Percentiles rank a stretch among this genome's conserved stretches.
phyloP scores from a whole-genome alignment of 2,113 vertebrate genomes.

The Phocoena sinus region DNA sequence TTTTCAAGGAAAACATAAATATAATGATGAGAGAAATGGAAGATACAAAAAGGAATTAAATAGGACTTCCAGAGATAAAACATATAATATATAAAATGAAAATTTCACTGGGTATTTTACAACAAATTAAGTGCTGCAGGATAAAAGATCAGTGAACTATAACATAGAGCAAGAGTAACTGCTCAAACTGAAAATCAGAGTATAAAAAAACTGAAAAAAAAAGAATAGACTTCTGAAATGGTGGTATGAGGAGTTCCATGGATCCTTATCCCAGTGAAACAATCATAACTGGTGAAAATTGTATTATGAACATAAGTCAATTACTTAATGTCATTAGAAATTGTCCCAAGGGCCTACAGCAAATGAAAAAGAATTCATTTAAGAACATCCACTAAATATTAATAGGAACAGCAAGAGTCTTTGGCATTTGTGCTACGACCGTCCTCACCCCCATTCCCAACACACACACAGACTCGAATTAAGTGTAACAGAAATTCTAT shows the following conservation, averaged over 20 bases:
- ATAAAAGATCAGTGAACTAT: neutral
- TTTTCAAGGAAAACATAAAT: neutral
- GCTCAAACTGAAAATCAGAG: neutral
- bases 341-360: neutral
- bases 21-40: neutral
- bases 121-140: neutral
- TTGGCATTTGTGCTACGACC: neutral
- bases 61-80: neutral
- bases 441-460: accelerated
- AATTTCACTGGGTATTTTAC: neutral
- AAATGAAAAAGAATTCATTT: neutral
- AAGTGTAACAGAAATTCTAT: neutral
- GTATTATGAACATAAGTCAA: neutral
- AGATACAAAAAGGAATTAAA: neutral
- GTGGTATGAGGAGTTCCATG: neutral
- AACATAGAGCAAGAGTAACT: neutral
- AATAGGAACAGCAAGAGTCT: neutral
- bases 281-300: neutral
- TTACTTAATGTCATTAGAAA: neutral
- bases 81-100: neutral
- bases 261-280: neutral
- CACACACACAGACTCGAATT: neutral
- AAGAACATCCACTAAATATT: neutral
- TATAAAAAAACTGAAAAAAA: neutral
- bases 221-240: neutral